Percentiles rank a stretch among this genome's conserved stretches.
Conservation (phyloP, 1,140 invertebrate species). For the Heliothis subflexa region DNA sequence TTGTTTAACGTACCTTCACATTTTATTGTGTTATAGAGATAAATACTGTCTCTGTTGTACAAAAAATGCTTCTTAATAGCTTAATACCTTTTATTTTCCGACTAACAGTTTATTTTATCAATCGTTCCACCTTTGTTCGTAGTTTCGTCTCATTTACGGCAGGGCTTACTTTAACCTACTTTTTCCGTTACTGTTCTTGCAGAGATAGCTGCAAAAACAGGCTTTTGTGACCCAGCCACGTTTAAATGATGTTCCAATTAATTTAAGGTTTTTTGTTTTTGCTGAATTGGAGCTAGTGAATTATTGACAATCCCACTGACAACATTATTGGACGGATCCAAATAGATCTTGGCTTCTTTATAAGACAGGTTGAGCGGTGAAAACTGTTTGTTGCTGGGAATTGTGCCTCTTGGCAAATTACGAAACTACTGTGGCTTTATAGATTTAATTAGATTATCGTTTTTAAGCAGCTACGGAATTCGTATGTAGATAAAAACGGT, state of each 20-base stretch:
- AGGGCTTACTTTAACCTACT: slow-evolving; percentile 4
- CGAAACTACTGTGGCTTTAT: too few relatives aligned
- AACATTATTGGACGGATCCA: too few relatives aligned
- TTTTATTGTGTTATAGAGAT: background rate
- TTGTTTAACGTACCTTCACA: background rate
- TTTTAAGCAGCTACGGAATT: background rate
- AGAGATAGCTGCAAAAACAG: slow-evolving; percentile 15
- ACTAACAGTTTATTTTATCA: slow-evolving; percentile 1
- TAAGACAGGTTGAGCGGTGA: too few relatives aligned
- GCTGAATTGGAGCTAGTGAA: too few relatives aligned
- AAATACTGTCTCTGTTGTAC: too few relatives aligned
- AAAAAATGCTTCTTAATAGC: background rate
- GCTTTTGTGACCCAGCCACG: background rate
- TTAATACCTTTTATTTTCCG: background rate
- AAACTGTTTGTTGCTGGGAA: too few relatives aligned
- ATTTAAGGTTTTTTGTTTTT: slow-evolving; percentile 7
- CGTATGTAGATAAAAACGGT: background rate
- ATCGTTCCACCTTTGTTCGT: slow-evolving; percentile 4
- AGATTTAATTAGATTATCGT: too few relatives aligned
- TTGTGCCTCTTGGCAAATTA: too few relatives aligned
- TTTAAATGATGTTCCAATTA: slow-evolving; percentile 35
- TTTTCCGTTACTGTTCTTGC: slow-evolving; percentile 13
- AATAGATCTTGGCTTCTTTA: too few relatives aligned
- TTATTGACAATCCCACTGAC: too few relatives aligned
- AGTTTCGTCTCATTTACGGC: slow-evolving; percentile 21